Conservation (phyloP, 2,888 invertebrate genomes). For the Argyra leucocephala region DNA sequence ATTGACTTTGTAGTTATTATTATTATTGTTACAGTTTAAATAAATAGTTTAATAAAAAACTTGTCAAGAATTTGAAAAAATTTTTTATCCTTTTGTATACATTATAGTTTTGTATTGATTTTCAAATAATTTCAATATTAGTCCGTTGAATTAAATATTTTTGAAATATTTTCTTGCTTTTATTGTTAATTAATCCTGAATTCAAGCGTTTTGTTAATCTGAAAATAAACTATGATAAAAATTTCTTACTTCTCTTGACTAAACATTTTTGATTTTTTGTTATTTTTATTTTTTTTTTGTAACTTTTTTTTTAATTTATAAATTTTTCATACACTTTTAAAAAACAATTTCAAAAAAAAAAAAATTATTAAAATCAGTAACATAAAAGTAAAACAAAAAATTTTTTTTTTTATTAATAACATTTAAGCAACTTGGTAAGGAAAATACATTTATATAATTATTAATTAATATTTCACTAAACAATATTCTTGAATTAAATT, state of each 20-base stretch:
- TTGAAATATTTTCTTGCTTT: neutral
- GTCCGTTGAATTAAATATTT: neutral
- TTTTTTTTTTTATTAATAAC: too few species aligned
- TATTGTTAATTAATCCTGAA: conserved; percentile 6
- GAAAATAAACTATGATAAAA: conserved; percentile 3
- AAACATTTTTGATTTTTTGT: neutral
- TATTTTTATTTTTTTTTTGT: neutral
- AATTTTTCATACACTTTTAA: too few species aligned
- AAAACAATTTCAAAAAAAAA: too few species aligned
- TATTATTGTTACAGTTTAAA: neutral
- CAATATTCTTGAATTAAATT: too few species aligned
- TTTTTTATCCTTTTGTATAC: neutral
- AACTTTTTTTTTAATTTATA: too few species aligned
- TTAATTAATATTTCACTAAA: too few species aligned
- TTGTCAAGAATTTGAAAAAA: too few species aligned
- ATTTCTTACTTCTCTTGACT: conserved; percentile 1
- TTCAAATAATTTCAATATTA: neutral
- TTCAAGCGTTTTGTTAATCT: neutral
- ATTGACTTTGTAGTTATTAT: neutral
- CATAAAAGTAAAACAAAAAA: too few species aligned
- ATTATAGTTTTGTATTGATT: neutral
- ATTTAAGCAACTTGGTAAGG: too few species aligned
- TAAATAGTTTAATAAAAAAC: too few species aligned
- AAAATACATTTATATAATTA: too few species aligned
- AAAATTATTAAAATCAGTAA: too few species aligned